Conservation (phyloP, 2,113 vertebrate species). For the Mus spicilegus region DNA sequence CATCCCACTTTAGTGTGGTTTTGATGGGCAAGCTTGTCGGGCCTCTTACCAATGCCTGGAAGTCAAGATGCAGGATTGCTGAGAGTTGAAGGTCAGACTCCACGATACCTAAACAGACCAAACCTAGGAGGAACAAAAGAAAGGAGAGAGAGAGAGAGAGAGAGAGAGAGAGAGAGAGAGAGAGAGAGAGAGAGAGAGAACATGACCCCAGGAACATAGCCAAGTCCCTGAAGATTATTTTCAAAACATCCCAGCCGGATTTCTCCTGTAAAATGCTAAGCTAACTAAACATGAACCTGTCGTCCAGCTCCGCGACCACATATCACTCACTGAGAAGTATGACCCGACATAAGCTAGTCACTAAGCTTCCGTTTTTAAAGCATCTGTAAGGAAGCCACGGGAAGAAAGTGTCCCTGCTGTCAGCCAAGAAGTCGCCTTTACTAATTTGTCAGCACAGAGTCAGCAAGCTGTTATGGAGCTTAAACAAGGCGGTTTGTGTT, state of each 20-base stretch:
- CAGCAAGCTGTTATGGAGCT: too few species aligned
- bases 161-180: not conserved
- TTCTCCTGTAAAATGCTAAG: not conserved
- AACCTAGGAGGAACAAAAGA: not conserved
- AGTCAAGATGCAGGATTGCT: too few species aligned
- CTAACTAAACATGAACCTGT: not conserved
- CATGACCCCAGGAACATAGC: not conserved
- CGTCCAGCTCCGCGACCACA: fast-evolving
- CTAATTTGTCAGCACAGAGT: not conserved
- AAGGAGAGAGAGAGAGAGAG: not conserved
- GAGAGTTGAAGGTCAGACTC: not conserved
- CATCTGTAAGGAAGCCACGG: not conserved
- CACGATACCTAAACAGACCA: not conserved
- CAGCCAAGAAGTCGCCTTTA: not conserved
- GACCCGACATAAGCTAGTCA: fast-evolving
- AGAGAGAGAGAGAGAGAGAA: too few species aligned
- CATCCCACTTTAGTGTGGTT: too few species aligned
- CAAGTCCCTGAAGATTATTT: not conserved
- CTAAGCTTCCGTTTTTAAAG: not conserved
- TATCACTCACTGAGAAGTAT: not conserved
- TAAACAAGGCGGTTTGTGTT: not conserved
- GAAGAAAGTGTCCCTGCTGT: not conserved
- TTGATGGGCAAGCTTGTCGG: not conserved
- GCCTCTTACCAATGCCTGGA: not conserved
- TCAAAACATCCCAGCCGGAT: not conserved